Evolutionary conservation across 2,888 invertebrate species (phyloP).

Genomic region (Endomychus coccineus): DNA sequence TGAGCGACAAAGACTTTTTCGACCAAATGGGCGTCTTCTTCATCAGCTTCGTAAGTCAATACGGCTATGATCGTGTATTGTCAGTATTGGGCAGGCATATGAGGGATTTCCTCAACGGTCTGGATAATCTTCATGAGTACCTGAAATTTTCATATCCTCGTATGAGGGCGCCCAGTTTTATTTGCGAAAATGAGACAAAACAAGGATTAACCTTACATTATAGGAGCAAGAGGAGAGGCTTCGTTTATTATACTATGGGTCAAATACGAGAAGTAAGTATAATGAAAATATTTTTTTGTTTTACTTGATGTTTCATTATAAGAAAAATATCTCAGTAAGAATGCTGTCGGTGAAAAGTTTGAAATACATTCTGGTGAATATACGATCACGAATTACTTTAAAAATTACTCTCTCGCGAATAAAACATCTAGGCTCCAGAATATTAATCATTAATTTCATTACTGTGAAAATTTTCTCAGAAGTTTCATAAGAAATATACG

Average conservation of each 20-base stretch:
- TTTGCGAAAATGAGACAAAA: conserved; percentile 90
- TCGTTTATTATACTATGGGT: conserved; percentile 95
- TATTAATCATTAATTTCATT: too few species aligned
- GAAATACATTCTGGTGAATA: too few species aligned
- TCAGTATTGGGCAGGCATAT: conserved; percentile 88
- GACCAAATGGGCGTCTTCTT: conserved; percentile 92
- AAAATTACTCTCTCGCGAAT: too few species aligned
- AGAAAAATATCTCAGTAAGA: too few species aligned
- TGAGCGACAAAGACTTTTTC: conserved; percentile 85
- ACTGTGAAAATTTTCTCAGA: too few species aligned
- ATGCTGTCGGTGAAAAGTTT: too few species aligned
- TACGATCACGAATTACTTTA: too few species aligned
- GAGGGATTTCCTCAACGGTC: conserved; percentile 89
- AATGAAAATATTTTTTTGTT: too few species aligned
- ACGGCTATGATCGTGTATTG: conserved; percentile 87
- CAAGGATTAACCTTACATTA: conserved; percentile 91
- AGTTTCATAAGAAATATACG: too few species aligned
- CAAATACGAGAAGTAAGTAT: conserved; percentile 74
- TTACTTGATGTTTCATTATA: too few species aligned
- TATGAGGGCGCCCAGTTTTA: conserved; percentile 90
- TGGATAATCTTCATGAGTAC: conserved; percentile 96
- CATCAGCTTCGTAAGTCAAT: conserved; percentile 87
- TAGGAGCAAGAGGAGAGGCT: conserved; percentile 85
- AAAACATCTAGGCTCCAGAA: too few species aligned
- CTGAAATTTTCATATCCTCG: conserved; percentile 91